A percentile compares a stretch with the other conserved stretches of the same genome.
Evolutionary conservation across 2,797 vertebrate species (phyloP).

Genomic region (Megaceryle alcyon): DNA sequence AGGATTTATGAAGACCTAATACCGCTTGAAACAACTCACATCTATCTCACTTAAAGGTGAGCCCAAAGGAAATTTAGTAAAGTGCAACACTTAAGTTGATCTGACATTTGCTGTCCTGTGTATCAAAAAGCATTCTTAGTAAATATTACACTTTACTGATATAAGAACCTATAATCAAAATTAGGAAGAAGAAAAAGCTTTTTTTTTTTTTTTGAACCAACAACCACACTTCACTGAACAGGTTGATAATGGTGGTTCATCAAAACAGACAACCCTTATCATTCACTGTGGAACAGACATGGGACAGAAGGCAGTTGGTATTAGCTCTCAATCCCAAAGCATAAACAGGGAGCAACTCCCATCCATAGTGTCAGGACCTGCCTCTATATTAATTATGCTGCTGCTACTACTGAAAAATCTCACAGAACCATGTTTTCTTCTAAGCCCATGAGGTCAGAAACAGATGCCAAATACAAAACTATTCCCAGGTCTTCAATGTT

Average conservation of each 20-base stretch:
- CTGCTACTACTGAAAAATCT: background rate
- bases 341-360: background rate
- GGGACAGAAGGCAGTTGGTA: background rate
- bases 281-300: background rate
- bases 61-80: slow-evolving; percentile 47
- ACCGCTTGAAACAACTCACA: slow-evolving; percentile 13
- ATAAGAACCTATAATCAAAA: background rate
- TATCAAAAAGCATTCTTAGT: background rate
- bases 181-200: background rate
- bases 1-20: slow-evolving; percentile 50
- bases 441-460: background rate
- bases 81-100: slow-evolving; percentile 4
- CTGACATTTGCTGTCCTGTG: slow-evolving; percentile 11
- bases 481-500: background rate
- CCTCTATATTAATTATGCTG: background rate
- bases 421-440: background rate
- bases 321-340: background rate
- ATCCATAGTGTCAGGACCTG: background rate
- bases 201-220: background rate
- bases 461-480: background rate
- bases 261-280: background rate
- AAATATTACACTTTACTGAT: background rate
- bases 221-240: background rate
- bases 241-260: background rate
- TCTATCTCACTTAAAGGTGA: slow-evolving; percentile 49